Conservation (phyloP, 2,797 vertebrate species). For the Spheniscus humboldti region DNA sequence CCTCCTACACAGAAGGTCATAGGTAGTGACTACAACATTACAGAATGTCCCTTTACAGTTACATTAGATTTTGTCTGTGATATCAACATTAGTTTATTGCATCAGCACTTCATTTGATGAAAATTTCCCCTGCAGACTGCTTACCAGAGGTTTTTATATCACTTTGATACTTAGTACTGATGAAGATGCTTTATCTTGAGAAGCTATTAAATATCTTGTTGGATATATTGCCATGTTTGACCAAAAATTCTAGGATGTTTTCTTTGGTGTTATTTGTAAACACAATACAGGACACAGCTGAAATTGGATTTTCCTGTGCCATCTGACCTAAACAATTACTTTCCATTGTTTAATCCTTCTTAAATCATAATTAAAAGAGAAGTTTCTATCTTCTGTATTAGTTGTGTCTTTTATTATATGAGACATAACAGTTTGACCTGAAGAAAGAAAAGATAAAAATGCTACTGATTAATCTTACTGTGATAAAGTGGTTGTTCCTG, state of each 20-base stretch:
- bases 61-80: neutral
- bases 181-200: neutral
- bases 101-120: neutral
- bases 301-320: too few species aligned
- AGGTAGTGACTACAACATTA: neutral
- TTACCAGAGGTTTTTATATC: neutral
- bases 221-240: neutral
- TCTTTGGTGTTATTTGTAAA: neutral
- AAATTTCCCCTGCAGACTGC: neutral
- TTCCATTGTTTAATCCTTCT: too few species aligned
- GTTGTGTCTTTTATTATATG: neutral
- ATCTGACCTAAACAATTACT: too few species aligned
- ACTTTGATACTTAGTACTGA: neutral
- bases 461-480: neutral
- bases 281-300: neutral
- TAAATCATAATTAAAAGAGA: neutral
- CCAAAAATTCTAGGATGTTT: neutral
- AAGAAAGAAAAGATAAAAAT: neutral
- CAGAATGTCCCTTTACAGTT: neutral
- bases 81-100: neutral
- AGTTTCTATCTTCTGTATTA: neutral
- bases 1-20: neutral
- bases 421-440: neutral
- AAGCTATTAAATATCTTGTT: neutral
- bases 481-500: neutral